phyloP scores from a whole-genome alignment of 2,888 invertebrate species.

The Podabrus alpinus region DNA sequence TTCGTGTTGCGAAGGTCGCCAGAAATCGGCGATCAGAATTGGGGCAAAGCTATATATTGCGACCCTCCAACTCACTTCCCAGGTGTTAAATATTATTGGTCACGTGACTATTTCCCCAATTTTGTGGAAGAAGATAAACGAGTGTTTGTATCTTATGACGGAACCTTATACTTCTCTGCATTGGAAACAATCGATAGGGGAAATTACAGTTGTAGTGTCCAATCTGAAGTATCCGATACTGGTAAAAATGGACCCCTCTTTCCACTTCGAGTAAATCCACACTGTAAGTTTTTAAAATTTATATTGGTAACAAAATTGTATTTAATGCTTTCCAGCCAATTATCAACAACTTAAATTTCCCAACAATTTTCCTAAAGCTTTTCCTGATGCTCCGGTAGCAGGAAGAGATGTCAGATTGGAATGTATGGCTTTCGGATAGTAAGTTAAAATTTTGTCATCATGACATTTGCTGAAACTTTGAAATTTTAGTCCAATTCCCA shows the following conservation, averaged over 20 bases:
- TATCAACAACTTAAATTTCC: slow-evolving; percentile 91
- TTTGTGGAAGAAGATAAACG: slow-evolving; percentile 92
- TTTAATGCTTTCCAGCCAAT: slow-evolving; percentile 63
- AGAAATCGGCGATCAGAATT: slow-evolving; percentile 86
- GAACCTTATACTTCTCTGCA: slow-evolving; percentile 92
- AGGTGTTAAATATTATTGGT: slow-evolving; percentile 88
- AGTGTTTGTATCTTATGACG: slow-evolving; percentile 92
- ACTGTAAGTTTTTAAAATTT: slow-evolving; percentile 61
- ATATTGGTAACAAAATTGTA: slow-evolving; percentile 3
- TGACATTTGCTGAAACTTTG: not conserved
- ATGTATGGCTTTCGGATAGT: slow-evolving; percentile 95
- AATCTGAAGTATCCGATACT: slow-evolving; percentile 82
- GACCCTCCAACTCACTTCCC: slow-evolving; percentile 94
- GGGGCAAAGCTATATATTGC: slow-evolving; percentile 91
- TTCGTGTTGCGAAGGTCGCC: slow-evolving; percentile 85
- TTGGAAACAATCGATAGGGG: slow-evolving; percentile 89
- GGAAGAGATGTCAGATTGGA: slow-evolving; percentile 90
- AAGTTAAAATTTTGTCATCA: slow-evolving; percentile 52
- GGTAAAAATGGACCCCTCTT: slow-evolving; percentile 92
- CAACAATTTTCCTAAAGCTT: slow-evolving; percentile 93
- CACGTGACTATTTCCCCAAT: slow-evolving; percentile 85
- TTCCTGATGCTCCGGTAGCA: slow-evolving; percentile 89
- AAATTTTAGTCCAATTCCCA: slow-evolving; percentile 75
- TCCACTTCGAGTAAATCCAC: slow-evolving; percentile 77
- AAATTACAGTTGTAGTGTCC: slow-evolving; percentile 89